Evolutionary conservation across 2,888 invertebrate genomes (phyloP), one percentile per base, ranked within the genome.

Genomic region (Drosophila limbata): DNA sequence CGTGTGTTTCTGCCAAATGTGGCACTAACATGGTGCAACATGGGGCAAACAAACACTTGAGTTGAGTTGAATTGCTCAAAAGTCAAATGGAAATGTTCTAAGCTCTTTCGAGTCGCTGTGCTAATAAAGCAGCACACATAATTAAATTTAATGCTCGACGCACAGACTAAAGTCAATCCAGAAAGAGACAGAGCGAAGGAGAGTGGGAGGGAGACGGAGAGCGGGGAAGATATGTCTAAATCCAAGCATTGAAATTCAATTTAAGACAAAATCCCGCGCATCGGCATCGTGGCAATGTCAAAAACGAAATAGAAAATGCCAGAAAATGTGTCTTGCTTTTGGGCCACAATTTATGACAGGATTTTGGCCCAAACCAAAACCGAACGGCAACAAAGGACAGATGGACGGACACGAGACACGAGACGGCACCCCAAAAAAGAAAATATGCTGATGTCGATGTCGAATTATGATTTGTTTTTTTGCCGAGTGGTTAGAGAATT

Each of bases 381-480:
- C 62, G 51, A 66, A 55, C 33, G 61, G 62, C 69, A 73, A 39
- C 59, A 44, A 56, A 59, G 55, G 59, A 42, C 55, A 52, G 25
- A 40, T 35, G 35, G 42, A 37, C 28, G 4, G 19, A 15, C 40
- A 47, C 65, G 59, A 79, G 84, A 67, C 70, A 53, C 60, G 64
- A 88, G 84, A 77, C 79, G 69, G 61, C 70, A 64, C 66, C 79
- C 66, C 66, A 10, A 56, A 9, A 56, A 78, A 50, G 69, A 78
- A 85, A 85, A 85, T 85, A 85, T 85, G 85, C 85, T 85, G 89
- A 85, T 89, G 89, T 82, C 85, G 80, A 80, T 85, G 89, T 88
- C 80, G 89, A 85, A 88, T 82, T 89, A 85, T 85, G 85, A 85
- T 85, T 85, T 85, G 85, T 85, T 89, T 89, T 87, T 81, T 85